Evolutionary conservation across 2,888 invertebrate genomes (phyloP), one percentile per base, ranked within the genome.

Genomic region (Lymantria monacha): DNA sequence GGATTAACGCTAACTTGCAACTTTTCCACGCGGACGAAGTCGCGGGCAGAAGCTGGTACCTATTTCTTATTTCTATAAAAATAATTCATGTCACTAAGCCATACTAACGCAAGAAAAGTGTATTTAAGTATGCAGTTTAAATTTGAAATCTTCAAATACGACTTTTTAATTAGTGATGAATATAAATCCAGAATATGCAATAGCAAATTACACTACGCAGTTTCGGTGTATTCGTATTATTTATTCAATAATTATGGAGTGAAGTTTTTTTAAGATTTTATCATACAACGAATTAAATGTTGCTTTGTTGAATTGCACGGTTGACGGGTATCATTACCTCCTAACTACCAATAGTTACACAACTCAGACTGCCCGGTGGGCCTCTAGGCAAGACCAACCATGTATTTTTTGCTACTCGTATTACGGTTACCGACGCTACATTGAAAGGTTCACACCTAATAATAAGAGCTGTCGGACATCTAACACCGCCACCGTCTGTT

Each of bases 401-500:
- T 48, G 40, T 52, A 51, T 62, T 66, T 66, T 69, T 67, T 69
- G 56, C 61, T 66, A 49, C 55, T 57, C 51, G 46, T 57, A 49
- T 63, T 69, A 61, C 55, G 46, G 48, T 61, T 61, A 59, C 54
- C 46, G 48, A 69, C 61, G 59, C 55, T 51, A 55, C 49, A 57
- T 70, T 66, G 57, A 70, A 63, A 62, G 63, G 60, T 74, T 79
- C 65, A 69, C 81, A 78, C 77, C 65, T 73, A 72, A 74, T 78
- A 76, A 59, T 63, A 60, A 70, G 64, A 70, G 50, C 64, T 72
- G 75, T 75, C 78, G 70, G 75, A 71, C 67, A 80, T 72, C 79
- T 71, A 76, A 75, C 77, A 77, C 80, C 63, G 51, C 60, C 52
- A 61, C 61, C 63, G 74, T 81, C 82, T 86, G 84, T 71, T 81